phyloP scores from a whole-genome alignment of 2,888 invertebrate genomes.

The Glyphotaelius pellucidus region DNA sequence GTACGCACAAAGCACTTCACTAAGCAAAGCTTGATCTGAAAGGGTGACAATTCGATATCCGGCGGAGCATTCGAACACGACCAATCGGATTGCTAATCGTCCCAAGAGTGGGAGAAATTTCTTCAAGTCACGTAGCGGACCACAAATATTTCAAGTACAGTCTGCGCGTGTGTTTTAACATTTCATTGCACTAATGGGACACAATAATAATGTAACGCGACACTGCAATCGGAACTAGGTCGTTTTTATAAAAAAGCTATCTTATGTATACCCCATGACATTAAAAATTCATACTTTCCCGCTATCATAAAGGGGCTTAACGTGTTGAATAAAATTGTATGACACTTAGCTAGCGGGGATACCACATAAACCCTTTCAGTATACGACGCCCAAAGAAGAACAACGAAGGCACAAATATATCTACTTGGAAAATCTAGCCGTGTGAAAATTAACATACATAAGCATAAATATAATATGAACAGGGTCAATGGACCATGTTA shows the following conservation, averaged over 20 bases:
- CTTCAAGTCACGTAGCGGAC: not conserved
- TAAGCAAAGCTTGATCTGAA: no score
- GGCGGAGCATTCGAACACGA: no score
- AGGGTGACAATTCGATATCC: no score
- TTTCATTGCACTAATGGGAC: not conserved
- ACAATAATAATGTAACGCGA: not conserved
- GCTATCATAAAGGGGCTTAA: not conserved
- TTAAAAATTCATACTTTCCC: not conserved
- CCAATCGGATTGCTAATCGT: no score
- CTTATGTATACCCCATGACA: not conserved
- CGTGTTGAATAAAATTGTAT: slow-evolving; percentile 29
- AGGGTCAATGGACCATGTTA: not conserved
- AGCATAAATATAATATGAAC: not conserved
- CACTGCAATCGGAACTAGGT: not conserved
- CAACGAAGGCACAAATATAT: slow-evolving; percentile 9
- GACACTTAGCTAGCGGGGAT: slow-evolving; percentile 36
- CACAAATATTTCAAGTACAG: not conserved
- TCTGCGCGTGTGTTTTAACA: not conserved
- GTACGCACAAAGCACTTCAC: no score
- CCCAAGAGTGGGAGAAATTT: not conserved
- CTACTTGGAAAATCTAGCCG: not conserved
- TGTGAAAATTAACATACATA: slow-evolving; percentile 34
- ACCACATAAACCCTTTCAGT: not conserved
- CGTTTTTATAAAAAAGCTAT: not conserved
- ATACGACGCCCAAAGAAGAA: not conserved